Evolutionary conservation across 2,888 invertebrate species (phyloP).

Genomic region (Machimus rusticus): DNA sequence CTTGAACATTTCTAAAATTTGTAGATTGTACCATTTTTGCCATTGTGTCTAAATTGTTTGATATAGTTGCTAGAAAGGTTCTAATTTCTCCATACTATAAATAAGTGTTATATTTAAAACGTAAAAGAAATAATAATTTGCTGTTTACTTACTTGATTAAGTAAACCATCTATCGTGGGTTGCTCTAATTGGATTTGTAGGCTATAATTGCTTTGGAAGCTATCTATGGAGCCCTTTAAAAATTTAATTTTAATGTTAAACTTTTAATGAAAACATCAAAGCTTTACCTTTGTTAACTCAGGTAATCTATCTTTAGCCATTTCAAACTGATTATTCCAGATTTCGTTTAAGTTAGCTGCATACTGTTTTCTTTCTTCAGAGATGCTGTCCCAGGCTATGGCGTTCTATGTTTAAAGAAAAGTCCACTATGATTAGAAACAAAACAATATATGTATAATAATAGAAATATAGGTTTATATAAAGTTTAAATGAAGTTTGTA

Average conservation of each 20-base stretch:
- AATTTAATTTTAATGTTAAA: not conserved
- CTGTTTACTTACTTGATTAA: not conserved
- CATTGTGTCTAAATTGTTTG: constrained; percentile 59
- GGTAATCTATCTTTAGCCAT: constrained; percentile 61
- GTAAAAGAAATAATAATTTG: not conserved
- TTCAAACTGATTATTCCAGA: not conserved
- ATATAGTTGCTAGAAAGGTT: constrained; percentile 56
- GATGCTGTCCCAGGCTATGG: not conserved
- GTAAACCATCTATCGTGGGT: constrained; percentile 13
- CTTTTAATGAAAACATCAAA: not conserved
- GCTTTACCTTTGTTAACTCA: constrained; percentile 59
- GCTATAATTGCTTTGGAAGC: not conserved
- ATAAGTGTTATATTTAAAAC: not conserved
- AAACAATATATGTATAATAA: no score
- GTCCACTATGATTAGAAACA: not conserved
- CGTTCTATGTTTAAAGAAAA: not conserved
- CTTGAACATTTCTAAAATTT: constrained; percentile 58
- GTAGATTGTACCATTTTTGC: constrained; percentile 59
- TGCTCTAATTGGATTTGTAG: not conserved
- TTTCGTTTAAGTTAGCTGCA: not conserved
- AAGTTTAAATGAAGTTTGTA: not conserved
- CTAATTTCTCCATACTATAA: constrained; percentile 60
- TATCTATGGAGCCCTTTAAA: not conserved
- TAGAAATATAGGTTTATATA: not conserved
- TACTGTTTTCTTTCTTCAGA: not conserved